Percentiles rank a stretch among this genome's conserved stretches.
Conservation (phyloP, 2,113 vertebrate genomes). For the Macroglossus sobrinus region DNA sequence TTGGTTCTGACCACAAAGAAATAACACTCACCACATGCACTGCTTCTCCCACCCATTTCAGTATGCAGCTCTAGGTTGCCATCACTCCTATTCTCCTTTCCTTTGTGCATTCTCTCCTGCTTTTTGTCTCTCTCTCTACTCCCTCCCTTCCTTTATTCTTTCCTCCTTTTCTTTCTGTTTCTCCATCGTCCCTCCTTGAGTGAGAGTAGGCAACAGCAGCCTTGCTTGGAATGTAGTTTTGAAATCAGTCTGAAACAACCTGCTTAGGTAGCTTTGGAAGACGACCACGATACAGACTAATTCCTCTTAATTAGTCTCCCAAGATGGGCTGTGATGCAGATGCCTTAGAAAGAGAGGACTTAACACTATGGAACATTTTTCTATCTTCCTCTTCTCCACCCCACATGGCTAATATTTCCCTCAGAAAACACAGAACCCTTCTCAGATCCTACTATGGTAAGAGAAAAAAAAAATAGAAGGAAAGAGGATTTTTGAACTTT, state of each 20-base stretch:
- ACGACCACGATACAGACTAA: background rate
- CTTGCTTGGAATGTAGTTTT: background rate
- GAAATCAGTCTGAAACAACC: slow-evolving; percentile 8
- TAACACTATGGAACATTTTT: background rate
- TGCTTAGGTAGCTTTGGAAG: background rate
- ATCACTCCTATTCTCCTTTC: background rate
- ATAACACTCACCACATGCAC: background rate
- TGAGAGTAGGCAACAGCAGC: background rate
- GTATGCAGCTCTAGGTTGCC: background rate
- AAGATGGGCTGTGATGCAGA: rapidly evolving
- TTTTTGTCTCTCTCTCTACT: background rate
- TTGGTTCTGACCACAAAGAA: background rate
- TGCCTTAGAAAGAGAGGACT: background rate
- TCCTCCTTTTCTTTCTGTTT: background rate
- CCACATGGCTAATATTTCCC: slow-evolving; percentile 4
- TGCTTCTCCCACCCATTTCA: background rate
- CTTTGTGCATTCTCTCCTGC: background rate
- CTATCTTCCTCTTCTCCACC: background rate
- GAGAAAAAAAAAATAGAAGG: background rate
- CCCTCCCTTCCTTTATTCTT: background rate
- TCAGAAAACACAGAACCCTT: background rate
- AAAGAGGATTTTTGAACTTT: background rate
- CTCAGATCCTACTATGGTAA: background rate
- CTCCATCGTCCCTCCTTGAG: background rate
- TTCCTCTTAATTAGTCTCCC: background rate